Percentiles rank a stretch among this genome's conserved stretches.
These are phyloP conservation scores for Notolepis coatsorum DNA, from an alignment of 2,797 vertebrate genomes.

Conservation along the genomic window DNA sequence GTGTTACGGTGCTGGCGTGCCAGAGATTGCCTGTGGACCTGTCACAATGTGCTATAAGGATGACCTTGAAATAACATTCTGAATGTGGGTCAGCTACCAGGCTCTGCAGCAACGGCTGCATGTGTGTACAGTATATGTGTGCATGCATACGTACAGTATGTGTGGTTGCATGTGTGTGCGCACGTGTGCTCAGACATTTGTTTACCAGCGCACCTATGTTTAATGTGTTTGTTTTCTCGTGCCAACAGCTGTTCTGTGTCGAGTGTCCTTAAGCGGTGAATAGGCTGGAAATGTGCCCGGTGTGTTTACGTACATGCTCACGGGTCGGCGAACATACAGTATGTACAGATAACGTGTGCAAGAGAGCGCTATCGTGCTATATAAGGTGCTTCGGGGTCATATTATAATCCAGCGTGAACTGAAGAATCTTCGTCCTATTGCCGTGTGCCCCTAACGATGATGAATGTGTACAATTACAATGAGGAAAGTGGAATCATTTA, in stretches of 20 bases:
- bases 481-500: not conserved
- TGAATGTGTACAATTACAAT: not conserved
- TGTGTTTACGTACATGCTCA: constrained; percentile 27
- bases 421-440: too few species aligned
- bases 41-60: constrained; percentile 34
- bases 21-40: constrained; percentile 32
- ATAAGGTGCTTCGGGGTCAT: not conserved
- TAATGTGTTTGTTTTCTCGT: constrained; percentile 26
- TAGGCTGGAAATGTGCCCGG: constrained; percentile 38
- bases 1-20: constrained; percentile 2
- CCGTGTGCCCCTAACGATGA: constrained; percentile 5
- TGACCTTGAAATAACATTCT: constrained; percentile 34
- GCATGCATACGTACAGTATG: not conserved
- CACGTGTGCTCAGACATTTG: too few species aligned
- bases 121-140: not conserved
- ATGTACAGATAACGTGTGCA: not conserved
- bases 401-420: too few species aligned
- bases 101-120: constrained; percentile 13
- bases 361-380: too few species aligned
- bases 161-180: not conserved
- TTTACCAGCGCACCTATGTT: not conserved
- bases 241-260: constrained; percentile 47
- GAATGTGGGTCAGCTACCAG: too few species aligned
- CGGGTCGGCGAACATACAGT: not conserved
- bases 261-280: constrained; percentile 20